Conservation (phyloP, 2,888 invertebrate genomes). For the Coleophora flavipennella region DNA sequence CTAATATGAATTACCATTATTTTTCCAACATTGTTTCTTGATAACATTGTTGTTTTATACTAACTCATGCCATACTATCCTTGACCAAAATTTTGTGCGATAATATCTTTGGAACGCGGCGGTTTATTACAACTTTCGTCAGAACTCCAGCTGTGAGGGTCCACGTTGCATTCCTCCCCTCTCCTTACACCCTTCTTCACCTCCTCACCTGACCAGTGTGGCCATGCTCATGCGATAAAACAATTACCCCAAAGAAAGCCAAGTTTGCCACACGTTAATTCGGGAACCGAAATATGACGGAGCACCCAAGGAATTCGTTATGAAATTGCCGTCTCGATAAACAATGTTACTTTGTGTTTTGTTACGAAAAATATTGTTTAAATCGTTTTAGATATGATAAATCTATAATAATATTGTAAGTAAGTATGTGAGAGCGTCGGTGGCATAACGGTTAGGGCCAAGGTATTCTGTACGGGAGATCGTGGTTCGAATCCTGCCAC, state of each 20-base stretch:
- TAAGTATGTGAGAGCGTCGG: too few species aligned
- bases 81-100: constrained; percentile 61
- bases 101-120: constrained; percentile 55
- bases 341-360: neutral
- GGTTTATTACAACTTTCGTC: constrained; percentile 55
- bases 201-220: constrained; percentile 37
- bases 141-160: constrained; percentile 43
- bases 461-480: too few species aligned
- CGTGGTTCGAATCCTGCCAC: too few species aligned
- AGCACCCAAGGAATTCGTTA: constrained; percentile 22
- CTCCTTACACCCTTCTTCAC: constrained; percentile 16
- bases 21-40: too few species aligned
- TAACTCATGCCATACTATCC: constrained; percentile 32
- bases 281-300: constrained; percentile 31
- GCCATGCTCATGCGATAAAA: constrained; percentile 67
- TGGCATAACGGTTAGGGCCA: too few species aligned
- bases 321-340: constrained; percentile 6
- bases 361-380: too few species aligned
- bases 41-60: constrained; percentile 42
- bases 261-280: constrained; percentile 40
- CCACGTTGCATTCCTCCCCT: constrained; percentile 23
- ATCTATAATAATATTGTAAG: too few species aligned
- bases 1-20: too few species aligned
- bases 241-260: constrained; percentile 62
- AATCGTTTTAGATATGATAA: too few species aligned